These are phyloP conservation scores for Ceratosolen solmsi DNA, from an alignment of 1,140 invertebrate species.

Conservation along the genomic window DNA sequence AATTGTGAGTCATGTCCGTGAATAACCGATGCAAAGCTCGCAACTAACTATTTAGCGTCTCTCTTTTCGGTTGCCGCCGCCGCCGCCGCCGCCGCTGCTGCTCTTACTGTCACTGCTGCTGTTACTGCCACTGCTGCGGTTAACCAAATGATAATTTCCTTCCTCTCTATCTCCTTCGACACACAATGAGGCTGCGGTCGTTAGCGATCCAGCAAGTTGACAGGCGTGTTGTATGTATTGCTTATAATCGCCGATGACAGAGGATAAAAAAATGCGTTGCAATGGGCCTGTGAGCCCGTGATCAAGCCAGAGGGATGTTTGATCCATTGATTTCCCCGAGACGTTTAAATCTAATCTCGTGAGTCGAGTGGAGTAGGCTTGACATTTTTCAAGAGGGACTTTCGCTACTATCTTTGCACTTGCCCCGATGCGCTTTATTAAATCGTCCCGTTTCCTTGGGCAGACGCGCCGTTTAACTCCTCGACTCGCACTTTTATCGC, in stretches of 20 bases:
- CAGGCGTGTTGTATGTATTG: neutral
- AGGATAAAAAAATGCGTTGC: no score
- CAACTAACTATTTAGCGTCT: slow-evolving; percentile 1
- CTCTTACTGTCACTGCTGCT: neutral
- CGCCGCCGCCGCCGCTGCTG: neutral
- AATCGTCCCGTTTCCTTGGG: neutral
- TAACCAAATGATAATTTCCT: neutral
- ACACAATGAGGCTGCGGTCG: no score
- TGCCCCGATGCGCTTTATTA: neutral
- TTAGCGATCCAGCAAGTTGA: neutral
- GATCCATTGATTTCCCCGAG: no score
- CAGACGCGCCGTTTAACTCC: neutral
- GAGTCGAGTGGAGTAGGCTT: no score
- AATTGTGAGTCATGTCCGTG: slow-evolving; percentile 54
- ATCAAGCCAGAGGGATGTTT: no score
- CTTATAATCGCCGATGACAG: no score
- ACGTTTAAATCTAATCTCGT: no score
- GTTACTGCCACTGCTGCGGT: neutral
- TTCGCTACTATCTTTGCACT: no score
- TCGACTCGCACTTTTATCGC: neutral
- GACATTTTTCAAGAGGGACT: no score
- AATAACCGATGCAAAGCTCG: slow-evolving; percentile 47
- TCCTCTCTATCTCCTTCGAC: slow-evolving; percentile 15
- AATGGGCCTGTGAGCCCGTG: no score
- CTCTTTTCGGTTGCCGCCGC: slow-evolving; percentile 17